Conservation (phyloP, 2,113 vertebrate genomes). For the Xiphias gladius region DNA sequence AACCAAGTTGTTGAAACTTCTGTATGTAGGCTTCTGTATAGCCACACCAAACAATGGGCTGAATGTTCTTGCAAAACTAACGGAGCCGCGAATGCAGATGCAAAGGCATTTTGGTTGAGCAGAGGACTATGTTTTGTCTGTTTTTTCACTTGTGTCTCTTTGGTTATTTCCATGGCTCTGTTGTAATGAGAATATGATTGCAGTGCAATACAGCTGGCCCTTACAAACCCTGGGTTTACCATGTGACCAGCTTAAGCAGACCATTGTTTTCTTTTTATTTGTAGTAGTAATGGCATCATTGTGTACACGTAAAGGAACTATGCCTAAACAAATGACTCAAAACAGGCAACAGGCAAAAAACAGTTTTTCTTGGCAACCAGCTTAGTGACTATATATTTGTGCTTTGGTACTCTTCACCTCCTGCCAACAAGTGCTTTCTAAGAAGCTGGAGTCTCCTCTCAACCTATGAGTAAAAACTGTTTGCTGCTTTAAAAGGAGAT, state of each 20-base stretch:
- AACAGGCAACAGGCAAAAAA: not conserved
- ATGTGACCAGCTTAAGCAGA: not conserved
- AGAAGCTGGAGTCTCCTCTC: not conserved
- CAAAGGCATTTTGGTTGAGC: not conserved
- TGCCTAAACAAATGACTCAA: not conserved
- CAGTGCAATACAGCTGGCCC: not conserved
- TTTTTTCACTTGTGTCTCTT: slow-evolving; percentile 13
- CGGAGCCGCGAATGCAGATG: not conserved
- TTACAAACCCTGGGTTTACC: not conserved
- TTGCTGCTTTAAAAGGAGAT: not conserved
- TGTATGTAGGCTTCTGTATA: not conserved
- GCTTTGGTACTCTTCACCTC: not conserved
- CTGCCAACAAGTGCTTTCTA: not conserved
- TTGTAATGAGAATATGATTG: slow-evolving; percentile 14
- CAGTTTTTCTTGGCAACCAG: not conserved
- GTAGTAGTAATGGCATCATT: not conserved
- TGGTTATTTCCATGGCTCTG: slow-evolving; percentile 10
- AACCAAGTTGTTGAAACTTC: not conserved
- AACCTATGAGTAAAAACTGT: not conserved
- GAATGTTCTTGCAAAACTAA: slow-evolving; percentile 1
- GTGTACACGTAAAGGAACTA: not conserved
- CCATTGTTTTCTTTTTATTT: not conserved
- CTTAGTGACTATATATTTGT: not conserved
- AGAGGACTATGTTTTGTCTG: not conserved
- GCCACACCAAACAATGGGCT: slow-evolving; percentile 12